Evolutionary conservation across 2,113 vertebrate genomes (phyloP), one percentile per base, ranked within the genome.

Genomic region (Dascyllus trimaculatus): DNA sequence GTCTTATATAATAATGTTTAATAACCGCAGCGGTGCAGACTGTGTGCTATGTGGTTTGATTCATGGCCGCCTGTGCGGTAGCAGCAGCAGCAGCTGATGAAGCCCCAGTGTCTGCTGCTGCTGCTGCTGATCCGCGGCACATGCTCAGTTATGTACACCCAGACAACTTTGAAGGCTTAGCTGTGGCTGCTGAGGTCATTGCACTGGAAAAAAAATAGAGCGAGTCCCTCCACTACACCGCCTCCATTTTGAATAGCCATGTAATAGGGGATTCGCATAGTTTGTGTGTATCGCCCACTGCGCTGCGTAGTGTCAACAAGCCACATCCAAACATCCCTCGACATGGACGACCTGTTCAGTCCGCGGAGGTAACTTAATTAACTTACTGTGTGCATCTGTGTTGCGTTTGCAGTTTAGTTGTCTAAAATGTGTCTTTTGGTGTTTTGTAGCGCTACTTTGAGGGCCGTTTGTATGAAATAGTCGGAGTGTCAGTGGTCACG

Each of bases 211-310:
- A 78, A 75, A 85, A 71, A 78, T 6, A 25, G 90, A 94, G 95
- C 94, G 92, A 93, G 96, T 85, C 96, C 91, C 96, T 96, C 95
- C 87, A 58, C 96, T 96, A 95, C 88, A 82, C 95, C 96, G 97
- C 97, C 98, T 98, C 98, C 98, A 99, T 99, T 98, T 99, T 99
- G 98, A 97, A 96, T 90, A 95, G 95, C 91, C 93, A 93, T 93
- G 96, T 95, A 95, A 95, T 94, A 93, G 95, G 92, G 94, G 91
- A 94, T 88, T 89, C 89, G 93, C 93, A 85, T 87, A 89, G 94
- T 96, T 95, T 96, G 94, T 87, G 87, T 85, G 84, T 94, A 94
- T 93, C 93, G 93, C 91, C 91, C 89, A 85, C 92, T 89, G 88
- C 88, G 90, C 89, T 84, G 92, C 94, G 90, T 89, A 94, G 94